Evolutionary conservation across 2,888 invertebrate species (phyloP), one percentile per base, ranked within the genome.

Genomic region (Sinopyrophorus schimmeli): DNA sequence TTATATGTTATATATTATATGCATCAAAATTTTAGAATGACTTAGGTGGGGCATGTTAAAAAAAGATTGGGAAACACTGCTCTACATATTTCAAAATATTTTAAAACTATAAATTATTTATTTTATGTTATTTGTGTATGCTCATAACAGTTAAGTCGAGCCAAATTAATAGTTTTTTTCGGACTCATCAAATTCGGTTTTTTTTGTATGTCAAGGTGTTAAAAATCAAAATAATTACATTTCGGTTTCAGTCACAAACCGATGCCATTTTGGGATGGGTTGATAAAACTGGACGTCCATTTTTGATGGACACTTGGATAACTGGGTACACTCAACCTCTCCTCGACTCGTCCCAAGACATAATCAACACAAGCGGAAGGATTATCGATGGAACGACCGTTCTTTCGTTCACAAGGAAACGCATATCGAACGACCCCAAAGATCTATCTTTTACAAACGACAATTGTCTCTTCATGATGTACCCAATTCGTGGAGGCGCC

Each of bases 211-310:
- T n/a, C n/a, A n/a, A n/a, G n/a, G n/a, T n/a, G n/a, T n/a, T n/a
- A n/a, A n/a, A n/a, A n/a, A n/a, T n/a, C n/a, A n/a, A n/a, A n/a
- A n/a, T n/a, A n/a, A n/a, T n/a, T n/a, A n/a, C n/a, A n/a, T n/a
- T n/a, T n/a, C n/a, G n/a, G n/a, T 68, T 69, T 12, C 70, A 87
- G 87, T 83, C 89, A 0, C 89, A 92, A 76, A 89, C 92, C 0
- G 94, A 94, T 69, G 89, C 91, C 0, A 81, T 94, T 12, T 77
- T 94, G 11, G 94, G 93, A 1, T 92, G 92, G 90, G 86, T 93
- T 15, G 92, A 92, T 68, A 80, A 83, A 37, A 81, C 78, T 0
- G 89, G 88, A 0, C 77, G 89, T 0, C 86, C 89, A 1, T 91
- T 92, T 75, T 71, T 93, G 12, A 89, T 91, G 88, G 93, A 94